These are phyloP conservation scores for Diplodus sargus DNA, from an alignment of 2,797 vertebrate genomes.

Conservation along the genomic window DNA sequence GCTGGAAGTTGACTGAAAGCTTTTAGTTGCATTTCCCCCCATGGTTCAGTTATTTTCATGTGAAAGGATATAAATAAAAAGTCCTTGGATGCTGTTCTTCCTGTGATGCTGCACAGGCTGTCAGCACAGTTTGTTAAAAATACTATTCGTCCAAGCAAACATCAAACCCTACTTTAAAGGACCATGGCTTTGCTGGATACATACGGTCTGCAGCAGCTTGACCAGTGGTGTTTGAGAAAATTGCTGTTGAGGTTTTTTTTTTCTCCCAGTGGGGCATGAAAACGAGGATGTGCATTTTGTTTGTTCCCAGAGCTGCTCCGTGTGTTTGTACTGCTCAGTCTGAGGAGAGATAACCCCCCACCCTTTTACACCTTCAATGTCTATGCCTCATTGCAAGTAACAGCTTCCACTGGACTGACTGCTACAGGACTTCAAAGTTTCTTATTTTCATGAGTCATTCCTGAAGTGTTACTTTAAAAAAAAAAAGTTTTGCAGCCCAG, in stretches of 20 bases:
- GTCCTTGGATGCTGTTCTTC: conserved; percentile 14
- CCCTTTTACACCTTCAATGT: conserved; percentile 43
- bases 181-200: conserved; percentile 17
- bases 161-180: conserved; percentile 50
- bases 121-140: conserved; percentile 40
- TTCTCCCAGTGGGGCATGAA: conserved; percentile 13
- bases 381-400: conserved; percentile 39
- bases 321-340: conserved; percentile 37
- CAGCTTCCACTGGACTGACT: conserved; percentile 25
- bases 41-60: conserved; percentile 58
- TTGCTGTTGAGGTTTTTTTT: conserved; percentile 2
- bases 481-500: conserved; percentile 5
- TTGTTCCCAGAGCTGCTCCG: conserved; percentile 40
- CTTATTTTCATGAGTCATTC: background rate
- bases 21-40: conserved; percentile 62
- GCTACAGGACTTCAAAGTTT: conserved; percentile 14
- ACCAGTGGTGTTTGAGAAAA: conserved; percentile 32
- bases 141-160: conserved; percentile 49
- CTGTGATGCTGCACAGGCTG: conserved; percentile 26
- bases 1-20: conserved; percentile 59
- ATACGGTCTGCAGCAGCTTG: conserved; percentile 36
- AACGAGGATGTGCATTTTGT: conserved; percentile 45
- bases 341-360: conserved; percentile 33
- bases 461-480: background rate
- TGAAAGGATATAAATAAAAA: conserved; percentile 45